Conservation (phyloP, 2,888 invertebrate genomes). For the Drosophila mulleri region DNA sequence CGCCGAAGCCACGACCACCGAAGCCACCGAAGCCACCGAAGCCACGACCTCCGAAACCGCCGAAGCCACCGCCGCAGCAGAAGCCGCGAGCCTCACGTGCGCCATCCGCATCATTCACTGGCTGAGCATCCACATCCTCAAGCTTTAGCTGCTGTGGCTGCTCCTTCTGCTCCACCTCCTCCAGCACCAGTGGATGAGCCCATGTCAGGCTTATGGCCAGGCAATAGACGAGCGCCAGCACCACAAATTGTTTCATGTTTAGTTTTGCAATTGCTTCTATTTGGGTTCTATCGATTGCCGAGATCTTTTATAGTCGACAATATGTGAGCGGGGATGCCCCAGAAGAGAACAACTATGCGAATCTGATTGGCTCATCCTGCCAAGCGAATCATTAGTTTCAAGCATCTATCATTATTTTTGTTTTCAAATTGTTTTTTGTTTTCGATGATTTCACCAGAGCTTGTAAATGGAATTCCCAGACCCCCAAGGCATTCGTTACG, state of each 20-base stretch:
- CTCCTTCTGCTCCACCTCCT: slow-evolving; percentile 18
- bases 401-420: slow-evolving; percentile 36
- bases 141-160: slow-evolving; percentile 42
- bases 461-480: slow-evolving; percentile 40
- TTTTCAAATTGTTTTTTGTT: slow-evolving; percentile 12
- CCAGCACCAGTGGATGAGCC: slow-evolving; percentile 48
- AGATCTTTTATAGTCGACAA: slow-evolving; percentile 58
- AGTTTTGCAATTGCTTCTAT: slow-evolving; percentile 46
- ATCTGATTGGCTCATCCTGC: slow-evolving; percentile 36
- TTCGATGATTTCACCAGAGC: slow-evolving; percentile 28
- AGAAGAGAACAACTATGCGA: slow-evolving; percentile 1
- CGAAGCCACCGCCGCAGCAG: slow-evolving; percentile 37
- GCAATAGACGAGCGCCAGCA: slow-evolving; percentile 42
- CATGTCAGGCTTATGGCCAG: slow-evolving; percentile 34
- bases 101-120: slow-evolving; percentile 29
- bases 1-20: slow-evolving; percentile 33
- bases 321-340: slow-evolving; percentile 49
- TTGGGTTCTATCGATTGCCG: not conserved
- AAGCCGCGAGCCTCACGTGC: slow-evolving; percentile 58
- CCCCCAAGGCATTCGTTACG: slow-evolving; percentile 17
- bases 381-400: slow-evolving; percentile 25
- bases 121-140: slow-evolving; percentile 42
- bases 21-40: slow-evolving; percentile 29
- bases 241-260: slow-evolving; percentile 66
- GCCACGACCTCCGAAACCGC: slow-evolving; percentile 13